These are phyloP conservation scores for Chromoteleia sp. DNA, from an alignment of 2,888 invertebrate genomes.

Conservation along the genomic window DNA sequence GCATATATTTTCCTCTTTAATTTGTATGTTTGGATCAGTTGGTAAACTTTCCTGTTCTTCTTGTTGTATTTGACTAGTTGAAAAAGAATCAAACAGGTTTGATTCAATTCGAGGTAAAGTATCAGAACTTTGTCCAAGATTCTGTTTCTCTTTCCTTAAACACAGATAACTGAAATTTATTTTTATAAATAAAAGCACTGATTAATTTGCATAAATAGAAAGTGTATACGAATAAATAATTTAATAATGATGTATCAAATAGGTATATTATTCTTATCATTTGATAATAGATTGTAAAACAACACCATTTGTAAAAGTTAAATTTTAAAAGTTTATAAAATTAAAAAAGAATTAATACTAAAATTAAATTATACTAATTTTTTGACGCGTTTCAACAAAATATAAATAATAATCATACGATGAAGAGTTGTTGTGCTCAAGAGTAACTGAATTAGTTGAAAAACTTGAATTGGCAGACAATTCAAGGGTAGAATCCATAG, in stretches of 20 bases:
- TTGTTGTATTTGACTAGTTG: slow-evolving; percentile 20
- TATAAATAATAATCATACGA: slow-evolving; percentile 72
- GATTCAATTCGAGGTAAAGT: slow-evolving; percentile 11
- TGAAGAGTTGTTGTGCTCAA: slow-evolving; percentile 75
- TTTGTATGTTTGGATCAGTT: slow-evolving; percentile 73
- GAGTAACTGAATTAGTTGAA: slow-evolving; percentile 73
- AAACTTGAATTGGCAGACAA: slow-evolving; percentile 72
- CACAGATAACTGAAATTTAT: not conserved
- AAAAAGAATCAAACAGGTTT: slow-evolving; percentile 21
- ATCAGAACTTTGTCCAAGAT: slow-evolving; percentile 18
- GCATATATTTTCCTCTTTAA: slow-evolving; percentile 76
- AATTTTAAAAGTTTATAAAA: not conserved
- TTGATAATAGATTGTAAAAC: too few species aligned
- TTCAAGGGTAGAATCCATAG: not conserved
- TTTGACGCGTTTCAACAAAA: too few species aligned
- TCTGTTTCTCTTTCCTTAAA: slow-evolving; percentile 31
- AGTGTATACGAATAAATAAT: too few species aligned
- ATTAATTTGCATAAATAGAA: too few species aligned
- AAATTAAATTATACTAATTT: slow-evolving; percentile 7
- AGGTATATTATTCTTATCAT: too few species aligned
- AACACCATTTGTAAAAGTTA: too few species aligned
- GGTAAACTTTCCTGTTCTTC: slow-evolving; percentile 44
- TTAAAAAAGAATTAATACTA: not conserved
- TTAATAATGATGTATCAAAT: too few species aligned
- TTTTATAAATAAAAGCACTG: too few species aligned